Evolutionary conservation across 2,797 vertebrate species (phyloP).

Genomic region (Mus caroli): DNA sequence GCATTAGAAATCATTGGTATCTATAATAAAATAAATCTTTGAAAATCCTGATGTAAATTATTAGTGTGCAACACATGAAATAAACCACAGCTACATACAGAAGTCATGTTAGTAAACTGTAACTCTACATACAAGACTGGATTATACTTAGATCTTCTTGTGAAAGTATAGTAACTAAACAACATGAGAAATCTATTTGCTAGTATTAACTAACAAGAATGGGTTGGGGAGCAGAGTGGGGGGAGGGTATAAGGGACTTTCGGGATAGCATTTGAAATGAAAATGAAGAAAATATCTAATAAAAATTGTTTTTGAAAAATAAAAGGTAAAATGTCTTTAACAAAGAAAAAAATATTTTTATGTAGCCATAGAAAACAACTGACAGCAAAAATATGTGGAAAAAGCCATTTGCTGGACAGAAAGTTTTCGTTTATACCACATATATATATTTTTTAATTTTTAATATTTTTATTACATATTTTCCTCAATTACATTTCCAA

Average conservation of each 20-base stretch:
- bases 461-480: too few species aligned
- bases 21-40: slow-evolving; percentile 19
- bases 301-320: too few species aligned
- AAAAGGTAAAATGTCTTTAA: too few species aligned
- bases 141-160: slow-evolving; percentile 48
- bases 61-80: slow-evolving; percentile 20
- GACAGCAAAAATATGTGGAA: slow-evolving; percentile 24
- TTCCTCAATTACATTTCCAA: too few species aligned
- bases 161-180: neutral
- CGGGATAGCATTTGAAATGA: too few species aligned
- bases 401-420: neutral
- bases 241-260: too few species aligned
- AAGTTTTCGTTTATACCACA: slow-evolving; percentile 22
- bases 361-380: neutral
- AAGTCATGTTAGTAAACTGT: slow-evolving; percentile 32
- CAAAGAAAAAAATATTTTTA: neutral
- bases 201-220: slow-evolving; percentile 45
- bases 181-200: slow-evolving; percentile 40
- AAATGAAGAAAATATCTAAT: too few species aligned
- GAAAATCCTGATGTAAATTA: slow-evolving; percentile 25
- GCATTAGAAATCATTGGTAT: slow-evolving; percentile 37
- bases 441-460: too few species aligned
- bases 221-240: too few species aligned
- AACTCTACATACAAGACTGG: neutral
- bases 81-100: slow-evolving; percentile 6